Percentiles rank a stretch among this genome's conserved stretches.
Evolutionary conservation across 2,888 invertebrate species (phyloP).

Genomic region (Ptychoptera contaminata): DNA sequence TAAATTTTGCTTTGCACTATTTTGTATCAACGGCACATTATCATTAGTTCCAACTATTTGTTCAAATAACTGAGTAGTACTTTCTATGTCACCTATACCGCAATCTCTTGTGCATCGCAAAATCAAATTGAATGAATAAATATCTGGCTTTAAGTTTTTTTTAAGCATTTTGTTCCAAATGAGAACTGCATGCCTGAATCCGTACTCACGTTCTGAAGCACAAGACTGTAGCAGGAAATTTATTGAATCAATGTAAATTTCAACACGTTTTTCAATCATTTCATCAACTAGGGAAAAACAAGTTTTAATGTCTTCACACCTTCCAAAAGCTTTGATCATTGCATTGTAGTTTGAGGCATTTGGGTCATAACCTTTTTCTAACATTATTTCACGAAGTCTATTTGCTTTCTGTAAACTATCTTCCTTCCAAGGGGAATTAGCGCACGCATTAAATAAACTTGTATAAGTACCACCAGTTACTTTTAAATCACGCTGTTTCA

Average conservation of each 20-base stretch:
- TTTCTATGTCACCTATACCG: constrained; percentile 49
- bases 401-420: constrained; percentile 55
- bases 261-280: constrained; percentile 49
- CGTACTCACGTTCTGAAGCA: constrained; percentile 58
- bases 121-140: constrained; percentile 66
- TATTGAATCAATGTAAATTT: constrained; percentile 49
- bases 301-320: constrained; percentile 58
- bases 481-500: constrained; percentile 57
- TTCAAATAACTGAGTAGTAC: constrained; percentile 37
- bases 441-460: constrained; percentile 76
- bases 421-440: constrained; percentile 52
- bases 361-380: constrained; percentile 48
- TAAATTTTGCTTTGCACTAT: constrained; percentile 3
- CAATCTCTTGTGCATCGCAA: constrained; percentile 68
- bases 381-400: constrained; percentile 48
- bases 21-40: constrained; percentile 2
- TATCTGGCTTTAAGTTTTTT: constrained; percentile 46
- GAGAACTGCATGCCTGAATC: constrained; percentile 64
- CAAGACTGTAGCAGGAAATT: constrained; percentile 74
- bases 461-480: constrained; percentile 64
- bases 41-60: constrained; percentile 15
- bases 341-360: constrained; percentile 69
- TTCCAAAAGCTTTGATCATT: constrained; percentile 83
- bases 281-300: constrained; percentile 76
- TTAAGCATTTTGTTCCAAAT: constrained; percentile 75